Evolutionary conservation across 2,113 vertebrate species (phyloP).

Genomic region (Pseudonaja textilis): DNA sequence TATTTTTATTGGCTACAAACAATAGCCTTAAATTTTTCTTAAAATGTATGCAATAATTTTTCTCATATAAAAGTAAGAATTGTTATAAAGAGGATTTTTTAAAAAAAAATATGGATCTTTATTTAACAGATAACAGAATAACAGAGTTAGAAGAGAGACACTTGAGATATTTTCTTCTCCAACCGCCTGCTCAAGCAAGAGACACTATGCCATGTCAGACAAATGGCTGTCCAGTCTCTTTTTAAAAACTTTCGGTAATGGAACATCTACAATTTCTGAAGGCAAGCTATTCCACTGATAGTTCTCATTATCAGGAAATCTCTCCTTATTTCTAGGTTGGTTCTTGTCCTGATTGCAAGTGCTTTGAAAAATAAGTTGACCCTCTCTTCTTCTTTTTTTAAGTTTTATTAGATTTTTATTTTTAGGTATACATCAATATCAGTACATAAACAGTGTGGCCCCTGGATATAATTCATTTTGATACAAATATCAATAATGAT

Average conservation of each 20-base stretch:
- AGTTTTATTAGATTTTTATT: too few relatives aligned
- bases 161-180: too few relatives aligned
- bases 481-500: too few relatives aligned
- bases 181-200: neutral
- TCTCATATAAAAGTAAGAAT: neutral
- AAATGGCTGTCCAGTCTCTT: neutral
- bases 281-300: neutral
- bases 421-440: too few relatives aligned
- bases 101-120: neutral
- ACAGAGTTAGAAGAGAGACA: neutral
- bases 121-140: neutral
- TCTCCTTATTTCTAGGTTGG: too few relatives aligned
- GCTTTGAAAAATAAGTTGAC: too few relatives aligned
- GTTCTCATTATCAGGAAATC: too few relatives aligned
- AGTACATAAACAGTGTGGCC: too few relatives aligned
- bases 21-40: neutral
- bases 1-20: neutral
- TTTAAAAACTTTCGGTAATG: neutral
- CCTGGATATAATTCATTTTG: too few relatives aligned
- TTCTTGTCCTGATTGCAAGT: too few relatives aligned
- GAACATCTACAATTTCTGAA: neutral
- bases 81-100: neutral
- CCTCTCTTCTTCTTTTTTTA: too few relatives aligned
- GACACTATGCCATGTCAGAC: neutral
- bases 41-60: neutral